These are phyloP conservation scores for Cavia porcellus DNA, from an alignment of 2,113 vertebrate species.

Conservation along the genomic window DNA sequence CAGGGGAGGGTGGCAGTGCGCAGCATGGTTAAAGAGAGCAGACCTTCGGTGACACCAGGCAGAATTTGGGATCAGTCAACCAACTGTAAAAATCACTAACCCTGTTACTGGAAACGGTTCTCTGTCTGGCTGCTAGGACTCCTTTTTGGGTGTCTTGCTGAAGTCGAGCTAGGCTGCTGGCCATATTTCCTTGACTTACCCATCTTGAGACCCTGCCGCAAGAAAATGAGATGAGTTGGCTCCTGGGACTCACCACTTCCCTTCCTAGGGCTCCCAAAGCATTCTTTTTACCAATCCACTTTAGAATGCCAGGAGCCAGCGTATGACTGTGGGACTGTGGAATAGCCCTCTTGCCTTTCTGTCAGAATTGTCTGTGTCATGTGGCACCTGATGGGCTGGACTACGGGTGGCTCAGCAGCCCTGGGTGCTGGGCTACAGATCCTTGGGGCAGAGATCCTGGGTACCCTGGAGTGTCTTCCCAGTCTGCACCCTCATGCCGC, in stretches of 20 bases:
- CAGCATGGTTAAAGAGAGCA: neutral
- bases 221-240: neutral
- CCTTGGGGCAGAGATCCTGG: neutral
- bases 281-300: neutral
- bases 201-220: neutral
- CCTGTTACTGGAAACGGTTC: neutral
- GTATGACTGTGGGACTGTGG: neutral
- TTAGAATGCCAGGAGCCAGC: neutral
- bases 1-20: neutral
- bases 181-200: neutral
- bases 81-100: neutral
- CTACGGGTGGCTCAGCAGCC: too few species aligned
- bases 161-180: neutral
- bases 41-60: too few species aligned
- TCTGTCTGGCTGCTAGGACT: neutral
- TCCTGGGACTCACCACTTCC: neutral
- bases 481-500: neutral
- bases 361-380: neutral
- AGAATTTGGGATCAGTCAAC: neutral
- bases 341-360: neutral
- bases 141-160: neutral
- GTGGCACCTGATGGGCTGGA: fast-evolving
- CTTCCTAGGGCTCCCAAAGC: conserved; percentile 22
- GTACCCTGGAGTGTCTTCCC: neutral
- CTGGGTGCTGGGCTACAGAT: neutral